Conservation (phyloP, 1,140 invertebrate species). For the Araneus ventricosus region DNA sequence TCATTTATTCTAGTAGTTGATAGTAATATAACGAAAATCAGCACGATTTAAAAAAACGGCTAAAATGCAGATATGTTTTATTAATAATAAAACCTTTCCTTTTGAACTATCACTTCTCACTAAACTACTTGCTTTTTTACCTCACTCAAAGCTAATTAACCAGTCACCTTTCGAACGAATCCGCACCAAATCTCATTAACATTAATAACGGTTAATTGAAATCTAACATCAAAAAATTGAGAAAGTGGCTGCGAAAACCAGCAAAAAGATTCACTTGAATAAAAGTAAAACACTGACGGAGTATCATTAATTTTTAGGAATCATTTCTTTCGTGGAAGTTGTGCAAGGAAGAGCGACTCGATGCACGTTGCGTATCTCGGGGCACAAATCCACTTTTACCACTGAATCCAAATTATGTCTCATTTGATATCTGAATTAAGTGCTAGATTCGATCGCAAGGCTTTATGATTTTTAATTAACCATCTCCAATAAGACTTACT, state of each 20-base stretch:
- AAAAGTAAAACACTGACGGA: background rate
- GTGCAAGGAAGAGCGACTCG: background rate
- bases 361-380: background rate
- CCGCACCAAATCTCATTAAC: background rate
- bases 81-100: background rate
- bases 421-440: background rate
- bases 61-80: no score
- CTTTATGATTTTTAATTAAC: constrained; percentile 15
- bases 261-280: background rate
- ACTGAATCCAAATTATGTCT: background rate
- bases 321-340: background rate
- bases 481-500: background rate
- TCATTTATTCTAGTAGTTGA: no score
- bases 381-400: background rate
- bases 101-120: background rate
- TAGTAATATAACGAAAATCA: no score
- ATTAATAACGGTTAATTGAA: constrained; percentile 4
- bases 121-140: background rate
- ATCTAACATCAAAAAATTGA: background rate
- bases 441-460: background rate
- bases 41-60: no score
- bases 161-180: background rate
- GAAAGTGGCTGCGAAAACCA: background rate
- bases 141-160: background rate
- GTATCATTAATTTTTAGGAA: constrained; percentile 17